Evolutionary conservation across 2,797 vertebrate species (phyloP), one percentile per base, ranked within the genome.

Genomic region (Denticeps clupeoides): DNA sequence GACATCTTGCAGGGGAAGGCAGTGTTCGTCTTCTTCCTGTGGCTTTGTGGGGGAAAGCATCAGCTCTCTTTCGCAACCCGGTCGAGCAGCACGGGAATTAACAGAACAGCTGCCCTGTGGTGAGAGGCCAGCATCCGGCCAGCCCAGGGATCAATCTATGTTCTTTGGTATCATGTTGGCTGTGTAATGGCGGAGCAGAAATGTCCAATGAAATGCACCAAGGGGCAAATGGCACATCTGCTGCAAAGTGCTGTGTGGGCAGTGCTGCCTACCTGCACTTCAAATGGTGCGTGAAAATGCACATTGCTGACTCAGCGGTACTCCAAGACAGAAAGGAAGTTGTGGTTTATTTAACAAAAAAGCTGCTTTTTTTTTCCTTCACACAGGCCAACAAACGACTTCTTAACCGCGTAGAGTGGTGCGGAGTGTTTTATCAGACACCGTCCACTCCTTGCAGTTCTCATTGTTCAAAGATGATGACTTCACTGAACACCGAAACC

Each of bases 21-120:
- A 10, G 24, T 48, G 58, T 69, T 64, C 58, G 64, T 64, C 49
- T 50, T 49, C 50, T 46, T 16, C 42, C 47, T 31, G 37, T 38
- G 38, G 53, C 58, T 55, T 60, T 48, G 48, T 49, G 51, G n/a
- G n/a, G n/a, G n/a, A n/a, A n/a, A n/a, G n/a, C n/a, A n/a, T n/a
- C n/a, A n/a, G n/a, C n/a, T n/a, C n/a, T n/a, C n/a, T n/a, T n/a
- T n/a, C n/a, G n/a, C n/a, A n/a, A n/a, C n/a, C n/a, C n/a, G n/a
- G n/a, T n/a, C n/a, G n/a, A n/a, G n/a, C n/a, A n/a, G n/a, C n/a
- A n/a, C n/a, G n/a, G n/a, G n/a, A n/a, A n/a, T n/a, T n/a, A n/a
- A n/a, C n/a, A n/a, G n/a, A n/a, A n/a, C n/a, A n/a, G n/a, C n/a
- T n/a, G n/a, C n/a, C n/a, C n/a, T n/a, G 2, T 8, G 8, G 23